Evolutionary conservation across 1,140 invertebrate genomes (phyloP), one percentile per base, ranked within the genome.

Genomic region (Euglossa dilemma): DNA sequence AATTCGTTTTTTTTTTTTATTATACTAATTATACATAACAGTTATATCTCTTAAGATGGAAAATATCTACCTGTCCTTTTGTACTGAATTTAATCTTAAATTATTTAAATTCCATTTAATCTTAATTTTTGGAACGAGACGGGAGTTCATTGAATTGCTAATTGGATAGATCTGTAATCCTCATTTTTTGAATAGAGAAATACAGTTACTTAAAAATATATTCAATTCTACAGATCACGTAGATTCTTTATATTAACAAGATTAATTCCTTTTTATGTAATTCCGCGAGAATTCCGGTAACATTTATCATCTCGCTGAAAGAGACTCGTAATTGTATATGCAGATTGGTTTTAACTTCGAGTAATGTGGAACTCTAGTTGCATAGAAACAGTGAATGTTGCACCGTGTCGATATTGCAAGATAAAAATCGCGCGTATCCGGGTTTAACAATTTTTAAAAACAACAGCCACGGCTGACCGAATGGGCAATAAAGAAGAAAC

Each of bases 381-480:
- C 14, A 45, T n/a, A 73, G 45, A 63, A 52, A 56, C 6, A 25
- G 57, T n/a, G 54, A 57, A 59, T n/a, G 72, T 66, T n/a, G 61
- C 43, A 18, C 25, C 11, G 23, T 50, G 14, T 25, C 23, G 47
- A 66, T 76, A 76, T 63, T 16, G 69, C 57, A 12, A 52, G 80
- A 82, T 82, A 69, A 82, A 69, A 57, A 82, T 82, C 80, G 25
- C 43, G 3, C 23, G 36, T 12, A 75, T 76, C 80, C 72, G 80
- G 72, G 61, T 82, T 52, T 28, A 43, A 47, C 12, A 36, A 18
- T 74, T 59, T 69, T 69, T 73, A n/a, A 75, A 75, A 67, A 66
- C 72, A 66, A 72, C 23, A 25, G 72, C 43, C 54, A 67, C 52
- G 80, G 12, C 45, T 67, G 72, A 76, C 45, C 59, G 70, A 59